A percentile compares a stretch with the other conserved stretches of the same genome.
These are phyloP conservation scores for Lordiphosa fenestrarum DNA, from an alignment of 2,888 invertebrate genomes.

Conservation along the genomic window DNA sequence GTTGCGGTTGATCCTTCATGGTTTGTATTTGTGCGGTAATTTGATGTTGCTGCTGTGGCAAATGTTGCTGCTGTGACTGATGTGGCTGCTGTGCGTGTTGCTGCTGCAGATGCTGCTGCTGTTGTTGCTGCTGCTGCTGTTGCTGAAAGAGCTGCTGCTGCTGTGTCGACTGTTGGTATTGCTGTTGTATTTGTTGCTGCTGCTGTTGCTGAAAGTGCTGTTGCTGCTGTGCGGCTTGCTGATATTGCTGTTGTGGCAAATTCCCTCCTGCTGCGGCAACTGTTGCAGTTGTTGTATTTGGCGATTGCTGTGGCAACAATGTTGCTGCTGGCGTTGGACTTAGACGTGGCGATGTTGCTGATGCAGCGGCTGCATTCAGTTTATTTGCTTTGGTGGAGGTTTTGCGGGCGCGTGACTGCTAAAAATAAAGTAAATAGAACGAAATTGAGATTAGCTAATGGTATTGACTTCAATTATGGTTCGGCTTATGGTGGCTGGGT, in stretches of 20 bases:
- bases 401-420: slow-evolving; percentile 78
- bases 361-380: slow-evolving; percentile 76
- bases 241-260: slow-evolving; percentile 51
- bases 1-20: slow-evolving; percentile 81
- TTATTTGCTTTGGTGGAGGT: slow-evolving; percentile 78
- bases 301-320: slow-evolving; percentile 78
- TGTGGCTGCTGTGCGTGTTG: slow-evolving; percentile 57
- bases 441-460: slow-evolving; percentile 14
- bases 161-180: slow-evolving; percentile 52
- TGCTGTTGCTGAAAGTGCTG: slow-evolving; percentile 55
- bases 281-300: slow-evolving; percentile 72
- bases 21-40: slow-evolving; percentile 80
- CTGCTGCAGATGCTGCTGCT: slow-evolving; percentile 61
- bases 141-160: slow-evolving; percentile 56
- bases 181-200: slow-evolving; percentile 56
- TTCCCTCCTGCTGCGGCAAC: slow-evolving; percentile 38
- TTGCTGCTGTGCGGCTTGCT: slow-evolving; percentile 40
- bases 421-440: slow-evolving; percentile 18
- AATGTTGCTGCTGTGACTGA: slow-evolving; percentile 55
- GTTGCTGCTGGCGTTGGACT: slow-evolving; percentile 77
- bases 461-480: slow-evolving; percentile 19
- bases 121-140: slow-evolving; percentile 59
- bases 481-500: slow-evolving; percentile 1
- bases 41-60: slow-evolving; percentile 77
- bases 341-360: slow-evolving; percentile 76